These are phyloP conservation scores for Cotesia typhae DNA, from an alignment of 1,140 invertebrate genomes.

Conservation along the genomic window DNA sequence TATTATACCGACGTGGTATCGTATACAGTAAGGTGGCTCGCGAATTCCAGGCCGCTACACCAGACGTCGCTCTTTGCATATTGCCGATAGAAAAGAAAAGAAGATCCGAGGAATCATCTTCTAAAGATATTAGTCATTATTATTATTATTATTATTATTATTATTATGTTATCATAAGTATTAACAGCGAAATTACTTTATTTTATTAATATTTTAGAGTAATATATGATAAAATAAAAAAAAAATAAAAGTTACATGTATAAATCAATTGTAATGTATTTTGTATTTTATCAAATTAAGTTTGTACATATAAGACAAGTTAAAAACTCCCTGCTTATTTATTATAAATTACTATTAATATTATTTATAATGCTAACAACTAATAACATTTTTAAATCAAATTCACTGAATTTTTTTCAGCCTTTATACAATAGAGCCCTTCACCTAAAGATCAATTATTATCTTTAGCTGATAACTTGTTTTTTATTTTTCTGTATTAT, in stretches of 20 bases:
- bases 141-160: no score
- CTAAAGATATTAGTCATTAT: background rate
- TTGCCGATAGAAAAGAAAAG: slow-evolving; percentile 54
- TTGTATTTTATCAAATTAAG: no score
- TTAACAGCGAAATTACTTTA: background rate
- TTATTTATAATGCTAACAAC: background rate
- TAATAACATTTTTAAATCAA: slow-evolving; percentile 2
- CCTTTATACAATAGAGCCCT: slow-evolving; percentile 11
- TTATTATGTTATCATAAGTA: background rate
- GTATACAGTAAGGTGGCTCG: slow-evolving; percentile 62
- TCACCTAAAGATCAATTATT: background rate
- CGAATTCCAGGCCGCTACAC: slow-evolving; percentile 62
- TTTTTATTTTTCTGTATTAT: background rate
- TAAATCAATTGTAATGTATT: no score
- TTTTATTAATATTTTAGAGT: no score
- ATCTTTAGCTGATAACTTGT: slow-evolving; percentile 4
- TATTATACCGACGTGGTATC: slow-evolving; percentile 66
- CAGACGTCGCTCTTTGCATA: slow-evolving; percentile 58
- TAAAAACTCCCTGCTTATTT: slow-evolving; percentile 9
- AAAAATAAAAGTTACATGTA: background rate
- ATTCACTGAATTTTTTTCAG: slow-evolving; percentile 1
- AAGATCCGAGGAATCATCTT: slow-evolving; percentile 11
- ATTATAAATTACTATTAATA: background rate
- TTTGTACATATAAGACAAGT: background rate
- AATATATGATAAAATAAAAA: background rate